A percentile compares a stretch with the other conserved stretches of the same genome.
These are phyloP conservation scores for Syngnathus typhle DNA, from an alignment of 2,113 vertebrate species.

Conservation along the genomic window DNA sequence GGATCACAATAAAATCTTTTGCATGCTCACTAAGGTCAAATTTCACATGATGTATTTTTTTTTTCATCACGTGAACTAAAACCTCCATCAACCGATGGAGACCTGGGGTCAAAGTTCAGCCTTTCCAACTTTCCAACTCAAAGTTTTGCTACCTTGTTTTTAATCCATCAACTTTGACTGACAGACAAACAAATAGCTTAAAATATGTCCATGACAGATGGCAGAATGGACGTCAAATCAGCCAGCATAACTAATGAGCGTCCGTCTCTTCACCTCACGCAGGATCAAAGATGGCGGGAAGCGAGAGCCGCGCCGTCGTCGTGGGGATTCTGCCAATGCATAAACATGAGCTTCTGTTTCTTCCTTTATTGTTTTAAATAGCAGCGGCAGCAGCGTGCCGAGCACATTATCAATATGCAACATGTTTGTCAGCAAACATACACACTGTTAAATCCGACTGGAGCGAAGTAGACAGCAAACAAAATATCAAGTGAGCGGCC, in stretches of 20 bases:
- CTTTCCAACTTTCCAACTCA: background rate
- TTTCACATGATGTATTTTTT: background rate
- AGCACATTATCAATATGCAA: conserved; percentile 36
- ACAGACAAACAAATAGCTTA: background rate
- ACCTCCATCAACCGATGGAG: background rate
- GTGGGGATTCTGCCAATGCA: conserved; percentile 42
- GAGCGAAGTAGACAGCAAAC: background rate
- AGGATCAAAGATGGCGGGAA: conserved; percentile 40
- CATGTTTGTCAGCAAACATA: conserved; percentile 21
- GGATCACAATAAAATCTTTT: too few relatives aligned
- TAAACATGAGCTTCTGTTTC: conserved; percentile 54
- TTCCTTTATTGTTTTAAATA: conserved; percentile 45
- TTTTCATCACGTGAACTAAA: background rate
- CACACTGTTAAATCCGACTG: background rate
- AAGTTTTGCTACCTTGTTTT: background rate
- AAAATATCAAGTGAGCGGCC: background rate
- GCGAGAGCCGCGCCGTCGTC: conserved; percentile 29
- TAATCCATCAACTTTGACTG: conserved; percentile 6
- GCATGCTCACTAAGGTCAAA: background rate
- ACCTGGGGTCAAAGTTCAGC: background rate
- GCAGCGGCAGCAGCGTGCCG: conserved; percentile 12
- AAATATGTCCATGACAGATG: background rate
- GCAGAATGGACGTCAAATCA: conserved; percentile 12
- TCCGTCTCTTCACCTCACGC: conserved; percentile 23
- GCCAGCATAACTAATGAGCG: conserved; percentile 32